phyloP scores from a whole-genome alignment of 37 sponge, comb jelly and placozoan genomes.

The Tethya wilhelma region DNA sequence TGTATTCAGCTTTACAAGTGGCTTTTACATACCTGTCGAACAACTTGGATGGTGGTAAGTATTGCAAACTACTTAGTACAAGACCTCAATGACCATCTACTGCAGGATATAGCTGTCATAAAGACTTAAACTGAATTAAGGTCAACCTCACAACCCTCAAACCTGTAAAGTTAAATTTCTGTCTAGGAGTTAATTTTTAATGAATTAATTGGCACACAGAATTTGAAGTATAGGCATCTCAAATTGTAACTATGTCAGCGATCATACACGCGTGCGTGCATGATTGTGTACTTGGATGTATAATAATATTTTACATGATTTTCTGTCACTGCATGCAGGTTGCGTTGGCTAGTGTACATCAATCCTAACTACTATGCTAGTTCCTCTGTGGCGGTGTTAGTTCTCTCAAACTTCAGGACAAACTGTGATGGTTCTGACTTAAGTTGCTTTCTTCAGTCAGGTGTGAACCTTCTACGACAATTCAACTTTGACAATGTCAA shows the following conservation, averaged over 20 bases:
- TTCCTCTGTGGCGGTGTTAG: constrained; percentile 60
- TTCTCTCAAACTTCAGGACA: constrained; percentile 55
- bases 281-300: no score
- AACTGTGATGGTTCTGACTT: constrained; percentile 53
- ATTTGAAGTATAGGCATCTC: no score
- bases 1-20: constrained; percentile 88
- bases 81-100: not conserved
- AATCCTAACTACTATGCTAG: constrained; percentile 93
- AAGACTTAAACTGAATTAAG: no score
- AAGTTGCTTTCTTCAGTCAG: constrained; percentile 72
- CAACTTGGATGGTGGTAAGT: constrained; percentile 62
- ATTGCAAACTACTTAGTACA: not conserved
- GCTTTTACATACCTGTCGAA: constrained; percentile 81
- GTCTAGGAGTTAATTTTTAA: no score
- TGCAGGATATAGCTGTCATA: not conserved
- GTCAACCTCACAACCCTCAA: no score
- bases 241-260: no score
- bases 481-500: constrained; percentile 72
- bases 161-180: no score
- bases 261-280: no score
- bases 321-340: no score
- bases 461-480: constrained; percentile 47
- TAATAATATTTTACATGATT: no score
- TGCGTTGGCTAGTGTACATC: constrained; percentile 76
- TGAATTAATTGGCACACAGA: no score